These are phyloP conservation scores for Chelonus insularis DNA, from an alignment of 1,140 invertebrate genomes.

Conservation along the genomic window DNA sequence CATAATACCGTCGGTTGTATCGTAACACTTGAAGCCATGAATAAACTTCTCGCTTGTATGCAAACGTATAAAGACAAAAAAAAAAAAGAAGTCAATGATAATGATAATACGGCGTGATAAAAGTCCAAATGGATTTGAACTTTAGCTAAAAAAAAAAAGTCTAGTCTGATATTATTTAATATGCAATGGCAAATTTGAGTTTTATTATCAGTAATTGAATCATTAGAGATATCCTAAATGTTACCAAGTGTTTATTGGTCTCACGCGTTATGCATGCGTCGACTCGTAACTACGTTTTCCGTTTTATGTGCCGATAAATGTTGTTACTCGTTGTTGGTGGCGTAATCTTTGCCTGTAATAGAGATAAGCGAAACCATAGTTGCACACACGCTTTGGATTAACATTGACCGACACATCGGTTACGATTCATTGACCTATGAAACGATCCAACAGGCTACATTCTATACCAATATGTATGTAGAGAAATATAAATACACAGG, in stretches of 20 bases:
- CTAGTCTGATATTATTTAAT: too few species aligned
- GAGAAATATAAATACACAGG: too few species aligned
- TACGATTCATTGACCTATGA: slow-evolving; percentile 10
- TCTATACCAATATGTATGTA: too few species aligned
- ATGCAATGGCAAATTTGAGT: too few species aligned
- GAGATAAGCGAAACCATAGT: slow-evolving; percentile 2
- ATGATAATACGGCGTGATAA: too few species aligned
- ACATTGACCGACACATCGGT: slow-evolving; percentile 10
- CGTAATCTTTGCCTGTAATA: slow-evolving; percentile 14
- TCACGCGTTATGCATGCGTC: not conserved
- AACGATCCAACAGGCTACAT: not conserved
- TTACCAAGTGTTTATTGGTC: slow-evolving; percentile 8
- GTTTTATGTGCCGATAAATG: slow-evolving; percentile 14
- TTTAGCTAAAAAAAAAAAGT: too few species aligned
- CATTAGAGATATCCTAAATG: too few species aligned
- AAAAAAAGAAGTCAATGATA: too few species aligned
- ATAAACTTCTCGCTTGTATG: not conserved
- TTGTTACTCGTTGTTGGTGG: slow-evolving; percentile 10
- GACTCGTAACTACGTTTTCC: slow-evolving; percentile 3
- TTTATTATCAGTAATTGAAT: too few species aligned
- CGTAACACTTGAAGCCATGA: slow-evolving; percentile 9
- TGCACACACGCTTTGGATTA: slow-evolving; percentile 1
- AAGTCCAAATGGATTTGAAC: too few species aligned
- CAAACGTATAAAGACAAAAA: not conserved
- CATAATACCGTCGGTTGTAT: not conserved